Base-by-base conservation (phyloP, 30 jellyfish, hydroid and myxozoan genomes). In the Chironex yamaguchii region DNA sequence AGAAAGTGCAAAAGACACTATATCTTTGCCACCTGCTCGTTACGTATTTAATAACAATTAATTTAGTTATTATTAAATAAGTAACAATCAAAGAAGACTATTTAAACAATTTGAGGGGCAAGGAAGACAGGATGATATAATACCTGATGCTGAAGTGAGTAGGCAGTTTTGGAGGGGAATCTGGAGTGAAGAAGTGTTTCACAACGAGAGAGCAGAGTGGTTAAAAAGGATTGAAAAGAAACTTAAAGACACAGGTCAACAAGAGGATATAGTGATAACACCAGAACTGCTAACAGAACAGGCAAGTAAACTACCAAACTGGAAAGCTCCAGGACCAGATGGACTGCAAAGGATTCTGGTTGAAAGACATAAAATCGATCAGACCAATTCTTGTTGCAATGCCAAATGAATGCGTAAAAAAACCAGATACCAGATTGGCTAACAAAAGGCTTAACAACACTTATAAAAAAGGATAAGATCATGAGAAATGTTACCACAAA, bases 261-360 rank as follows among this genome's bases (percentile, higher is more conserved):
- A 58, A 54, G 36, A 77, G 30, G 81, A n/a, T n/a, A n/a, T n/a
- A n/a, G n/a, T n/a, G n/a, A n/a, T n/a, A n/a, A 29, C 84, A 71
- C 25, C 34, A 33, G 75, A 71, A 12, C 67, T 24, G 9, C 13
- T 74, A 36, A 70, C 71, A 17, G 21, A 22, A 29, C 70, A 33
- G 0, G 32, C 62, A 36, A 29, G 25, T 21, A 70, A 70, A 70
- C 9, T 70, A 36, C 83, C 83, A 0, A 70, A 70, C n/a, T n/a
- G n/a, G n/a, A 26, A 22, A 52, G 9, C 35, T 25, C n/a, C 54
- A n/a, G n/a, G n/a, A n/a, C 70, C 83, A 70, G 70, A 70, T 17
- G 83, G 83, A 29, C 33, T 70, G 70, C 83, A n/a, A 70, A 26
- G 83, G 83, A 29, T 33, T 26, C 70, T 70, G 83, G 83, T 35